Percentiles rank a stretch among this genome's conserved stretches.
Conservation (phyloP, 2,888 invertebrate species). For the Pollenia angustigena region DNA sequence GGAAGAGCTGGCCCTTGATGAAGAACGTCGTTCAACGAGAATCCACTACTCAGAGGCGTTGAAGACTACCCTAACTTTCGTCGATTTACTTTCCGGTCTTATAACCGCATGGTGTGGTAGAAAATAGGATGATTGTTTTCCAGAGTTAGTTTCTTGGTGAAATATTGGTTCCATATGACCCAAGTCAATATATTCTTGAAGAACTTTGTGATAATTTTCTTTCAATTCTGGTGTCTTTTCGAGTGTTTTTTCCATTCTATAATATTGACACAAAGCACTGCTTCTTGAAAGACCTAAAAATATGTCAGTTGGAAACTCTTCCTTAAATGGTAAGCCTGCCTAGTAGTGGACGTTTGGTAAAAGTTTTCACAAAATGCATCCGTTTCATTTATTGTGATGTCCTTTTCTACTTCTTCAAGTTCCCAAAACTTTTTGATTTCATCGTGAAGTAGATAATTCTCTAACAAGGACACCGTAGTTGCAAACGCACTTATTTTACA, state of each 20-base stretch:
- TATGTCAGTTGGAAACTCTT: not conserved
- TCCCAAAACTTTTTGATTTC: not conserved
- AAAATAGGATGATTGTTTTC: not conserved
- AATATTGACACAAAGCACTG: too few species aligned
- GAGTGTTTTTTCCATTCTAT: too few species aligned
- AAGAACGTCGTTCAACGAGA: too few species aligned
- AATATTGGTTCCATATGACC: too few species aligned
- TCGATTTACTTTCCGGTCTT: constrained; percentile 40
- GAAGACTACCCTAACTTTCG: too few species aligned
- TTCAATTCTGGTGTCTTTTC: too few species aligned
- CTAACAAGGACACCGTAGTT: not conserved
- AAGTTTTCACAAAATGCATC: constrained; percentile 38
- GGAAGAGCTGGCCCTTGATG: too few species aligned
- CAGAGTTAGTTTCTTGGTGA: too few species aligned
- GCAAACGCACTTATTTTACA: not conserved
- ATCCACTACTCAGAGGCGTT: too few species aligned
- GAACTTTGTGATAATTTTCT: too few species aligned
- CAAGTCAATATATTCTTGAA: too few species aligned
- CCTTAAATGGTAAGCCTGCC: not conserved
- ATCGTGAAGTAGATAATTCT: not conserved
- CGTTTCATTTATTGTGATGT: not conserved
- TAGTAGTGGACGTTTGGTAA: not conserved
- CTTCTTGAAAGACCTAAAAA: not conserved
- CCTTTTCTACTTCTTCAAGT: not conserved
- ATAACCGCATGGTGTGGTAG: constrained; percentile 67